Conservation (phyloP, 1,140 invertebrate species). For the Heliconius eleuchia region DNA sequence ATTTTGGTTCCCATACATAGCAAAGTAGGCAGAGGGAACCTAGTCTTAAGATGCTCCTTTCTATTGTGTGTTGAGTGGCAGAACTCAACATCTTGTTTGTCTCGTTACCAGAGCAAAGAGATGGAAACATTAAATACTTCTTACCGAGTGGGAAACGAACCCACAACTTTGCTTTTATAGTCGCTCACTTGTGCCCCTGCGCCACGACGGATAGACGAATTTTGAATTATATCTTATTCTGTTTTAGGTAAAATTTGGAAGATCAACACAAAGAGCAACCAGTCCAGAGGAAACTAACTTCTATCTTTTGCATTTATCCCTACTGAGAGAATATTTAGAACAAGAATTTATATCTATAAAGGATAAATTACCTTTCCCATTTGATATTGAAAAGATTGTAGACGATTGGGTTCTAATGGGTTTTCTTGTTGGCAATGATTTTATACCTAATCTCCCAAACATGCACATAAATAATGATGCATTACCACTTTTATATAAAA, state of each 20-base stretch:
- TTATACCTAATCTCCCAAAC: conserved; percentile 96
- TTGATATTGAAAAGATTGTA: conserved; percentile 90
- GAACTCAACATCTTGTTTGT: too few species aligned
- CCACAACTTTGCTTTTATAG: too few species aligned
- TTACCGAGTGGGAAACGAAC: too few species aligned
- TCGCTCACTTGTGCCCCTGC: too few species aligned
- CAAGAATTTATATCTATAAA: conserved; percentile 93
- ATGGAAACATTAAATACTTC: too few species aligned
- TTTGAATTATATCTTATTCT: conserved; percentile 2
- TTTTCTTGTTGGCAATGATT: conserved; percentile 98
- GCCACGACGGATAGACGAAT: too few species aligned
- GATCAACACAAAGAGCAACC: conserved; percentile 82
- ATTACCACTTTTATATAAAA: conserved; percentile 91
- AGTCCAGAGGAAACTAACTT: conserved; percentile 95
- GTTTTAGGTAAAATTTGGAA: conserved; percentile 86
- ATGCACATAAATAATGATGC: conserved; percentile 96
- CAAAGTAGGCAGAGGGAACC: too few species aligned
- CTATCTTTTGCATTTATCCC: conserved; percentile 94
- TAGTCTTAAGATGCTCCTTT: too few species aligned
- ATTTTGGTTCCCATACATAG: too few species aligned
- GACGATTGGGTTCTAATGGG: conserved; percentile 95
- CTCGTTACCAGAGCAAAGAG: too few species aligned
- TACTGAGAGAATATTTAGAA: conserved; percentile 96
- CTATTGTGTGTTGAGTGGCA: too few species aligned
- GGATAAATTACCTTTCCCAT: conserved; percentile 86